These are phyloP conservation scores for Drosophila monieri DNA, from an alignment of 2,888 invertebrate species.

Conservation along the genomic window DNA sequence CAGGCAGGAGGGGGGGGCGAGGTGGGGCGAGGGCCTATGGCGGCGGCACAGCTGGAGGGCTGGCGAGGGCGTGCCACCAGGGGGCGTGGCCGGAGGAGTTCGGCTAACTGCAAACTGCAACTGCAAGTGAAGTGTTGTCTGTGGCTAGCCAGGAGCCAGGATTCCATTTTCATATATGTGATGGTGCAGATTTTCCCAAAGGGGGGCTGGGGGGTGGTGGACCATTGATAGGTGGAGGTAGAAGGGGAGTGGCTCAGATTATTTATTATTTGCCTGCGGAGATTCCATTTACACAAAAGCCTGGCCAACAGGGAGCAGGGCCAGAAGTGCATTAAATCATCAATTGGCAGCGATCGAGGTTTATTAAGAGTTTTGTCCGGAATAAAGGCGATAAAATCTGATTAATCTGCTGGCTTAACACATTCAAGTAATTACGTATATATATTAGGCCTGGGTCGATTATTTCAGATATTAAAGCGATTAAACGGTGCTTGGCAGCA, in stretches of 20 bases:
- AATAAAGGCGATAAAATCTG: constrained; percentile 6
- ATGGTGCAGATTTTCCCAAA: neutral
- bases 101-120: constrained; percentile 65
- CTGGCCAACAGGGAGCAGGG: constrained; percentile 16
- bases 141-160: constrained; percentile 60
- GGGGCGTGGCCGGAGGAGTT: constrained; percentile 3
- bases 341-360: constrained; percentile 26
- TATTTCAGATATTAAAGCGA: neutral
- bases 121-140: constrained; percentile 77
- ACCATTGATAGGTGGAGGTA: too few relatives aligned
- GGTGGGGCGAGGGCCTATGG: neutral
- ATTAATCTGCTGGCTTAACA: constrained; percentile 5
- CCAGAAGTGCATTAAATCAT: constrained; percentile 34
- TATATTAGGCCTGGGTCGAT: neutral
- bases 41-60: neutral
- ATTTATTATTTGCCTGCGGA: constrained; percentile 45
- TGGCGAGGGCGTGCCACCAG: neutral
- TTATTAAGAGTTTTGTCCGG: constrained; percentile 15
- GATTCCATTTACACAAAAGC: constrained; percentile 45
- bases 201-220: too few relatives aligned
- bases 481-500: neutral
- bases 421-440: neutral
- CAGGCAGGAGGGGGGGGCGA: constrained; percentile 5
- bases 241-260: constrained; percentile 17
- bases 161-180: constrained; percentile 36